phyloP scores from a whole-genome alignment of 1,140 invertebrate species.

The Tenebrio molitor region DNA sequence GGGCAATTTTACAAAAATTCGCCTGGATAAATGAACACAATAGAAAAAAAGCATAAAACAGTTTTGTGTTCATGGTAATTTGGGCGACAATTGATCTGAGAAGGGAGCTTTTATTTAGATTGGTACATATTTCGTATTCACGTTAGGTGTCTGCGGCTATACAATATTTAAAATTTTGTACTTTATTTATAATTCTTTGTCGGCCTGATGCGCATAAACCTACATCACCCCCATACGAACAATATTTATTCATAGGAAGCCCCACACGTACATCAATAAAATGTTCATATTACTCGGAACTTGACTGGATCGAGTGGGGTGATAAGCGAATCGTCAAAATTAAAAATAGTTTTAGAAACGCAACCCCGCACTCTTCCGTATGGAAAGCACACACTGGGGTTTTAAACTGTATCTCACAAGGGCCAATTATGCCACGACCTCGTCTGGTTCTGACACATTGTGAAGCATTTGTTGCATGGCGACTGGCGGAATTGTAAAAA shows the following conservation, averaged over 20 bases:
- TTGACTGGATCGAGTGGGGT: background rate
- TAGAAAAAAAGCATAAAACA: slow-evolving; percentile 2
- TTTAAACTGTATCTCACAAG: slow-evolving; percentile 39
- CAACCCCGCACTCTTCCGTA: too few relatives aligned
- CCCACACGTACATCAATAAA: slow-evolving; percentile 25
- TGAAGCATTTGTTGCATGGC: slow-evolving; percentile 23
- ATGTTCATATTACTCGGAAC: slow-evolving; percentile 1
- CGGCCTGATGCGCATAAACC: slow-evolving; percentile 20
- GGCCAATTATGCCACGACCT: slow-evolving; percentile 23
- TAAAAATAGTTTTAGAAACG: slow-evolving; percentile 37
- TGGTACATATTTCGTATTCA: slow-evolving; percentile 12
- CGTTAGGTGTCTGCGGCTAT: slow-evolving; percentile 20
- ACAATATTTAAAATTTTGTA: slow-evolving; percentile 37
- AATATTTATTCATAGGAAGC: slow-evolving; percentile 27
- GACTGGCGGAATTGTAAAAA: slow-evolving; percentile 23
- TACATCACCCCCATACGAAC: slow-evolving; percentile 26
- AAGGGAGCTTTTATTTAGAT: slow-evolving; percentile 14
- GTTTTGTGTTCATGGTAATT: background rate
- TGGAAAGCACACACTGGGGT: slow-evolving; percentile 13
- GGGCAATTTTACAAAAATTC: background rate
- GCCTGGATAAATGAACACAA: slow-evolving; percentile 1
- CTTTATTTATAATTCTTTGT: slow-evolving; percentile 38
- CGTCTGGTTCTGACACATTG: slow-evolving; percentile 27
- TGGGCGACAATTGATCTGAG: slow-evolving; percentile 13
- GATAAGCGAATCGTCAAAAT: too few relatives aligned